Evolutionary conservation across 1,140 invertebrate genomes (phyloP), one percentile per base, ranked within the genome.

Genomic region (Pseudachorutes palmiensis): DNA sequence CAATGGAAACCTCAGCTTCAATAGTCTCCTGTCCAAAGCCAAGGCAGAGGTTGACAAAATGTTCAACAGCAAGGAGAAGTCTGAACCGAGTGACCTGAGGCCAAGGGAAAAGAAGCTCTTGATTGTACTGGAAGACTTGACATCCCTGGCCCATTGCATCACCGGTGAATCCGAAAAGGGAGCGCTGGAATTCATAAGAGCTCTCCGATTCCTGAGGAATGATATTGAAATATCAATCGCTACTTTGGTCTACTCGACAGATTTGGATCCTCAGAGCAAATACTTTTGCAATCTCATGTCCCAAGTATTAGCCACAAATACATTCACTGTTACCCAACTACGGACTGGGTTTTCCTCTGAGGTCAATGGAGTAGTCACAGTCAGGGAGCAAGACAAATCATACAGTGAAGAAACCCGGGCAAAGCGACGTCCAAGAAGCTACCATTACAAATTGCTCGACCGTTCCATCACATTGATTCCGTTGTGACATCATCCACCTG

Each of bases 241-340:
- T 2, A 61, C 59, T 3, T 26, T 64, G 2, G 32, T 64, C 62
- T 30, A 5, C 14, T 64, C 45, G 3, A 41, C 2, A 9, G 32
- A 26, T 19, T 14, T 58, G 3, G n/a, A 64, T 49, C 51, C 45
- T 19, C 19, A 12, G 12, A 1, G 41, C 22, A 65, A 41, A 32
- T 30, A 67, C 33, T 61, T 61, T 26, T 26, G 5, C 5, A 32
- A 61, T 32, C 32, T 61, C 30, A 32, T 61, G 14, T 61, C 59
- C 5, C 5, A 61, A 32, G 9, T 3, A 16, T 22, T 55, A 26
- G 51, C 51, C 9, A 55, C 14, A 9, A 14, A 5, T 5, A 16
- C 51, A 5, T 55, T 55, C 51, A 5, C 9, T 22, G 51, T 55
- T 5, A 19, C 51, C 12, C 51, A 12, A 24, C 51, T 55, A 14